Percentiles rank a stretch among this genome's conserved stretches.
Evolutionary conservation across 2,113 vertebrate genomes (phyloP).

Genomic region (Nesoenas mayeri): DNA sequence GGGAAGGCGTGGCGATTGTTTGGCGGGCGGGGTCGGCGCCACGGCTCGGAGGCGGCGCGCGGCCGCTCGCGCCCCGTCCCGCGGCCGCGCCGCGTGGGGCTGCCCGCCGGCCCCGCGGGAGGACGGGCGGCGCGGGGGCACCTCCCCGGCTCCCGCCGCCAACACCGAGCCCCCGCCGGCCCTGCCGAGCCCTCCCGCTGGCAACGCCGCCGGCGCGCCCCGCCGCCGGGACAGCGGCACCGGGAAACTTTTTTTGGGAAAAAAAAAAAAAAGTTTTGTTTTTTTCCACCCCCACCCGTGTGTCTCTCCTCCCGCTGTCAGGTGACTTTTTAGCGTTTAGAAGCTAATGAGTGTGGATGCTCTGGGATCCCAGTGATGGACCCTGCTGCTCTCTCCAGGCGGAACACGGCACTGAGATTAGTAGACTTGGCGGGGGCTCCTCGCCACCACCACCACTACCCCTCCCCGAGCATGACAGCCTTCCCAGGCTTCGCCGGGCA

Average conservation of each 20-base stretch:
- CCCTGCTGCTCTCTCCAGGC: conserved; percentile 89
- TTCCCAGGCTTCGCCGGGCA: conserved; percentile 87
- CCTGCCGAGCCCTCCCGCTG: neutral
- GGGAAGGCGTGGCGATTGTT: conserved; percentile 86
- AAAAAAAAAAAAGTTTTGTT: conserved; percentile 71
- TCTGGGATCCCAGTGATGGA: conserved; percentile 86
- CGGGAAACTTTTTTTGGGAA: conserved; percentile 11
- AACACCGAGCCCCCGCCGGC: neutral
- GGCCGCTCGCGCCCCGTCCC: conserved; percentile 80
- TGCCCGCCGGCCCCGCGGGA: conserved; percentile 80
- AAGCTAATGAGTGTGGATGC: conserved; percentile 86
- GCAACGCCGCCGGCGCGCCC: neutral
- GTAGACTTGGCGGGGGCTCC: conserved; percentile 87
- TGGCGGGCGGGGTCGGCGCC: conserved; percentile 83
- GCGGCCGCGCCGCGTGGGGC: conserved; percentile 85
- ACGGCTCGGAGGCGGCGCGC: conserved; percentile 88
- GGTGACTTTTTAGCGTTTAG: conserved; percentile 88
- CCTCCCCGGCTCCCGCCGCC: neutral
- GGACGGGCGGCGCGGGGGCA: neutral
- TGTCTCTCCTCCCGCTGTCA: conserved; percentile 87
- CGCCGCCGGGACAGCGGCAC: neutral
- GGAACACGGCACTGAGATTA: conserved; percentile 90
- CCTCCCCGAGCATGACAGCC: conserved; percentile 89
- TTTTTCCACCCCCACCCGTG: conserved; percentile 75
- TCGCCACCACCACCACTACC: conserved; percentile 79